Base-by-base conservation (phyloP, 1,140 invertebrate species). In the Brachionus rotundiformis region DNA sequence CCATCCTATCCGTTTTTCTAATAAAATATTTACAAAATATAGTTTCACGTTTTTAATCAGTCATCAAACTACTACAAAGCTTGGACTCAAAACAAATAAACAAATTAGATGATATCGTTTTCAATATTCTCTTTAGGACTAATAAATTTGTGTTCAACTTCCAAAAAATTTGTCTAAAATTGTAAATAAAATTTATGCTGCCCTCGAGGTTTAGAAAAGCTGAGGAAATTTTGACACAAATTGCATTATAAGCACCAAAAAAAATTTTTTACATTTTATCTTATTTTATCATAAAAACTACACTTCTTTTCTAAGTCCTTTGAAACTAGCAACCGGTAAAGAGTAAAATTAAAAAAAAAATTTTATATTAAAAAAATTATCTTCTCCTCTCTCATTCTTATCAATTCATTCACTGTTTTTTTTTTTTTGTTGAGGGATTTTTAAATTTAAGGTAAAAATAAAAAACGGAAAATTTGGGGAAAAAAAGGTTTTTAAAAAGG, bases 321-420 rank as follows among this genome's bases (percentile, higher is more conserved):
- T 68, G 31, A 68, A 68, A 68, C 63, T 68, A 68, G 63, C 63
- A 68, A 68, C 63, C 63, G 63, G 63, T 68, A 68, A n/a, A 68
- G 27, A 68, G 27, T 68, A 19, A 68, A 68, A 68, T 33, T 8
- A 16, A 33, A 68, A 65, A 65, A 31, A 65, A 68, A 68, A 68
- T 33, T 10, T 1, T 13, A n/a, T 59, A 31, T n/a, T n/a, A 31
- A 63, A 31, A 68, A 68, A 68, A 16, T 31, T 31, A 68, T 68
- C 29, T 11, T 33, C n/a, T 68, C 29, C 31, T 33, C 31, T 33
- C 63, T 68, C 63, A 33, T 31, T 63, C 59, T 63, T 63, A 63
- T 63, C 59, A 63, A 63, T 29, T 68, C 63, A 68, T 68, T 68
- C 63, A 68, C 63, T 68, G 63, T 68, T 68, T 33, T 33, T 25